These are phyloP conservation scores for Cephus pygmeus DNA, from an alignment of 2,888 invertebrate genomes.

Conservation along the genomic window DNA sequence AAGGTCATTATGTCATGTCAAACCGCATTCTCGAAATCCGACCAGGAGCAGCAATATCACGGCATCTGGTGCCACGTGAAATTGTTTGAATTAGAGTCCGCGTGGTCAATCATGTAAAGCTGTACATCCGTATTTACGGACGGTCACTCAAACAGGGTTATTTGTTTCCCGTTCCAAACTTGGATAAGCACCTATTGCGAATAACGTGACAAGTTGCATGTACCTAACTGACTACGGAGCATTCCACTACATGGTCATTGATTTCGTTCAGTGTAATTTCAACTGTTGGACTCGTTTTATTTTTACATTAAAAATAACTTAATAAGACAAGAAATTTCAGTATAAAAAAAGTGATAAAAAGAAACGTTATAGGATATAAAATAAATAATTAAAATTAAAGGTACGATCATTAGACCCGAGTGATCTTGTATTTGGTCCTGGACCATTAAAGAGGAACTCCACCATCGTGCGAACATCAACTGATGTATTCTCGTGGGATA, in stretches of 20 bases:
- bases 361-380: neutral
- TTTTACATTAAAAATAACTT: neutral
- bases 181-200: neutral
- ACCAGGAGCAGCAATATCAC: neutral
- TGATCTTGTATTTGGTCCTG: slow-evolving; percentile 43
- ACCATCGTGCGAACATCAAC: slow-evolving; percentile 57
- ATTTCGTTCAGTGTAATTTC: neutral
- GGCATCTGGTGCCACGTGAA: slow-evolving; percentile 34
- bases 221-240: slow-evolving; percentile 12
- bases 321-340: neutral
- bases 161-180: slow-evolving; percentile 39
- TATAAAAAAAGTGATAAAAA: neutral
- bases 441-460: slow-evolving; percentile 60
- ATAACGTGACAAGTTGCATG: slow-evolving; percentile 1
- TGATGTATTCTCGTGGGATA: slow-evolving; percentile 57
- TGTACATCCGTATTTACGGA: slow-evolving; percentile 42
- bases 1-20: neutral
- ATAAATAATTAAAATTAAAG: neutral
- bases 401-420: slow-evolving; percentile 47
- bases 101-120: slow-evolving; percentile 36
- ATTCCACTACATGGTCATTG: neutral
- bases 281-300: neutral
- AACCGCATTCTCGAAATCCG: neutral
- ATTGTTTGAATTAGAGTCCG: slow-evolving; percentile 31
- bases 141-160: slow-evolving; percentile 43